Evolutionary conservation across 2,797 vertebrate species (phyloP).

Genomic region (Acrocephalus scirpaceus): DNA sequence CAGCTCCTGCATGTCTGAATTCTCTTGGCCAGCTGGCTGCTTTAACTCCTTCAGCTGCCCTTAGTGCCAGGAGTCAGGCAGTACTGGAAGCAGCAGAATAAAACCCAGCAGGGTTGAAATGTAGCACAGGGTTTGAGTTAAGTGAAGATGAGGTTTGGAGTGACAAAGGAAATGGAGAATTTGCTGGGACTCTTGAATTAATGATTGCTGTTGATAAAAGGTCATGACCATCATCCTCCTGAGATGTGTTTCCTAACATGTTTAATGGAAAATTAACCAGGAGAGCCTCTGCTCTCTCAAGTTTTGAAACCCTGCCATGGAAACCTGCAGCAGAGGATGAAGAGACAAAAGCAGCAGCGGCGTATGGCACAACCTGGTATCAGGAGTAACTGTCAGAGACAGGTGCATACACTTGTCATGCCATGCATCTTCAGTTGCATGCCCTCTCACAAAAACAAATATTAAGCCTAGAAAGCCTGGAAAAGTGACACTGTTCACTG

Average conservation of each 20-base stretch:
- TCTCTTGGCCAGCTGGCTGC: conserved; percentile 1
- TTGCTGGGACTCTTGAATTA: not conserved
- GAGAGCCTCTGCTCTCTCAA: not conserved
- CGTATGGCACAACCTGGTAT: not conserved
- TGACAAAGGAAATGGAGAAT: not conserved
- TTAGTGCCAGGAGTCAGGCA: not conserved
- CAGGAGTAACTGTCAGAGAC: not conserved
- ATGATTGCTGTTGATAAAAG: not conserved
- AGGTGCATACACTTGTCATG: not conserved
- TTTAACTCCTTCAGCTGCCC: conserved; percentile 48
- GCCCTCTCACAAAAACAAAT: not conserved
- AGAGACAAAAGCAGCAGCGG: not conserved
- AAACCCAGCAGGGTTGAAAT: not conserved
- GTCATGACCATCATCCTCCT: not conserved
- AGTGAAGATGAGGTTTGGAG: not conserved
- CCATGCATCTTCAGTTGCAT: not conserved
- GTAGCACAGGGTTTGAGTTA: not conserved
- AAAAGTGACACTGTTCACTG: not conserved
- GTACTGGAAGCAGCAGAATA: not conserved
- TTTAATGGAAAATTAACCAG: not conserved
- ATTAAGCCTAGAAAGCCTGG: not conserved
- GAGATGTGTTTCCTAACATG: not conserved
- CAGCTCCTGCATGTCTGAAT: conserved; percentile 50
- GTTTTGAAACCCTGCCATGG: not conserved
- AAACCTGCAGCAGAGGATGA: not conserved